Conservation (phyloP, 1,140 invertebrate genomes). For the Megalonaias nervosa region DNA sequence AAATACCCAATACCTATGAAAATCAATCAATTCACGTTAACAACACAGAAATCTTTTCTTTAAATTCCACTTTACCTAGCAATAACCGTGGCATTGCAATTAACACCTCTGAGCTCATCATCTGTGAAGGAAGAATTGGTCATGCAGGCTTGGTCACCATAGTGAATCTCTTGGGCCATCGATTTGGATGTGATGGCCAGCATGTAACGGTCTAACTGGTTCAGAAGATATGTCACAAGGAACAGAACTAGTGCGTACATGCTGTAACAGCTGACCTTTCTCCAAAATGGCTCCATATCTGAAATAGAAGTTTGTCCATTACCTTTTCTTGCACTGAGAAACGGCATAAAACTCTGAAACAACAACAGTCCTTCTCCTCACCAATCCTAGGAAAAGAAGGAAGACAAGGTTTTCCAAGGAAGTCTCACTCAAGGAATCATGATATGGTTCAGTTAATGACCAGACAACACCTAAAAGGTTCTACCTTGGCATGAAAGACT, state of each 20-base stretch:
- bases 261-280: slow-evolving; percentile 51
- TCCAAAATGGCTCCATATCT: slow-evolving; percentile 28
- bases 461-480: too few relatives aligned
- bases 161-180: slow-evolving; percentile 78
- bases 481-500: too few relatives aligned
- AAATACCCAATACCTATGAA: background rate
- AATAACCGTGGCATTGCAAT: slow-evolving; percentile 33
- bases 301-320: slow-evolving; percentile 9
- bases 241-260: slow-evolving; percentile 68
- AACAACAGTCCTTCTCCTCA: too few relatives aligned
- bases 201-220: slow-evolving; percentile 72
- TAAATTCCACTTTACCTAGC: slow-evolving; percentile 9
- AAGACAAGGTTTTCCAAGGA: too few relatives aligned
- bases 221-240: slow-evolving; percentile 70
- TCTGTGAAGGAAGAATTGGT: slow-evolving; percentile 74
- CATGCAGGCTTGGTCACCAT: slow-evolving; percentile 90
- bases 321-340: background rate
- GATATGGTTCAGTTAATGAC: too few relatives aligned
- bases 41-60: background rate
- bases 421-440: too few relatives aligned
- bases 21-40: too few relatives aligned
- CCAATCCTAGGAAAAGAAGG: too few relatives aligned
- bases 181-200: slow-evolving; percentile 69
- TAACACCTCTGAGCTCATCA: slow-evolving; percentile 19
- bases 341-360: too few relatives aligned